Conservation (phyloP, 2,888 invertebrate species). For the Parnassius smintheus region DNA sequence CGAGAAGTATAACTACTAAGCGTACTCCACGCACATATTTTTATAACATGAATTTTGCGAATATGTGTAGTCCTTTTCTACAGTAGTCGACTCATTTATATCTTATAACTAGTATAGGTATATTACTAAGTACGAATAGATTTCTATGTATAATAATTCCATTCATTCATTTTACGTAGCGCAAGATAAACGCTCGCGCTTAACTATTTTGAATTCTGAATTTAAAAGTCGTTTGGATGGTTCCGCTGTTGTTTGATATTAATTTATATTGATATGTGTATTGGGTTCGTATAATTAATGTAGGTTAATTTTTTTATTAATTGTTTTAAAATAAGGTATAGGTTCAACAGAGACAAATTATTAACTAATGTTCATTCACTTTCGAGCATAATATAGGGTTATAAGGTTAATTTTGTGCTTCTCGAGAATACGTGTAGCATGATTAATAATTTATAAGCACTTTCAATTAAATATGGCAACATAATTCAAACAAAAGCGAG, state of each 20-base stretch:
- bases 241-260: slow-evolving; percentile 2
- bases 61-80: too few species aligned
- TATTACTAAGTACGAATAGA: too few species aligned
- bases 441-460: background rate
- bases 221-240: background rate
- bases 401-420: slow-evolving; percentile 9
- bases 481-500: too few species aligned
- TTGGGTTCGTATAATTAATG: slow-evolving; percentile 1
- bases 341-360: slow-evolving; percentile 42
- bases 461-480: background rate
- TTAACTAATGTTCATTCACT: slow-evolving; percentile 24
- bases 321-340: slow-evolving; percentile 8
- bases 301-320: slow-evolving; percentile 16
- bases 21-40: too few species aligned
- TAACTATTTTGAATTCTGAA: slow-evolving; percentile 1
- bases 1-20: too few species aligned
- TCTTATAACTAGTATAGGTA: too few species aligned
- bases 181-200: slow-evolving; percentile 5
- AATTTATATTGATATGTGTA: slow-evolving; percentile 15
- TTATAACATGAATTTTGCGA: too few species aligned
- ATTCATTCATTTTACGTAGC: too few species aligned
- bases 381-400: slow-evolving; percentile 22
- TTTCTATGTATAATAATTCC: too few species aligned
- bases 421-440: background rate
- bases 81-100: too few species aligned